Percentiles rank a stretch among this genome's conserved stretches.
Conservation (phyloP, 2,113 vertebrate genomes). For the Myodes glareolus region DNA sequence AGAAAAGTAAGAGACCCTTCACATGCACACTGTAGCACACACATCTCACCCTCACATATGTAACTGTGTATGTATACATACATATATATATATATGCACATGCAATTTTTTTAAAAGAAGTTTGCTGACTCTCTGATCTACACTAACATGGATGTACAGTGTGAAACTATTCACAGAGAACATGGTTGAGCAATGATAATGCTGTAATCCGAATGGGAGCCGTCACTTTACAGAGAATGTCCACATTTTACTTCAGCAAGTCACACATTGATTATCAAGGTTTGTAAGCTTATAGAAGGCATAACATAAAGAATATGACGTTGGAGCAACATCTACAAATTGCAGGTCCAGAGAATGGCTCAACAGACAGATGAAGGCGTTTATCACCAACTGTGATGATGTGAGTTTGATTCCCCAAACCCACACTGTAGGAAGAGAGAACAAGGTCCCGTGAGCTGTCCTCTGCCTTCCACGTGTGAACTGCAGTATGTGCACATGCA, state of each 20-base stretch:
- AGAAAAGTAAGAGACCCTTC: neutral
- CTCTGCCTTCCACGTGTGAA: too few species aligned
- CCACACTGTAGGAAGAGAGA: neutral
- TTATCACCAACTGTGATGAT: neutral
- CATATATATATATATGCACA: neutral
- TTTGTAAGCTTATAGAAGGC: conserved; percentile 7
- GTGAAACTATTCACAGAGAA: neutral
- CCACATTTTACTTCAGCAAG: conserved; percentile 26
- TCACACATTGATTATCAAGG: conserved; percentile 3
- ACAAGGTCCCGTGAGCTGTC: neutral
- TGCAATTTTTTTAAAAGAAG: neutral
- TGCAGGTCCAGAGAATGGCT: neutral
- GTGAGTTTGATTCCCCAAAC: neutral
- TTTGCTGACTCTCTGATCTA: neutral
- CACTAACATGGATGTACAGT: neutral
- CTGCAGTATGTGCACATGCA: too few species aligned
- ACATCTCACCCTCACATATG: neutral
- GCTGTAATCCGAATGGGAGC: neutral
- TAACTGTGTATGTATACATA: neutral
- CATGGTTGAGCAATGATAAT: conserved; percentile 3
- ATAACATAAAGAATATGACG: conserved; percentile 40
- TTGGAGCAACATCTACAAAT: conserved; percentile 44
- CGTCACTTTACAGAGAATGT: neutral
- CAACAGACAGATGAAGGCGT: neutral
- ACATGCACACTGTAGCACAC: too few species aligned